Conservation (phyloP, 2,797 vertebrate species). For the Pseudochromis fuscus region DNA sequence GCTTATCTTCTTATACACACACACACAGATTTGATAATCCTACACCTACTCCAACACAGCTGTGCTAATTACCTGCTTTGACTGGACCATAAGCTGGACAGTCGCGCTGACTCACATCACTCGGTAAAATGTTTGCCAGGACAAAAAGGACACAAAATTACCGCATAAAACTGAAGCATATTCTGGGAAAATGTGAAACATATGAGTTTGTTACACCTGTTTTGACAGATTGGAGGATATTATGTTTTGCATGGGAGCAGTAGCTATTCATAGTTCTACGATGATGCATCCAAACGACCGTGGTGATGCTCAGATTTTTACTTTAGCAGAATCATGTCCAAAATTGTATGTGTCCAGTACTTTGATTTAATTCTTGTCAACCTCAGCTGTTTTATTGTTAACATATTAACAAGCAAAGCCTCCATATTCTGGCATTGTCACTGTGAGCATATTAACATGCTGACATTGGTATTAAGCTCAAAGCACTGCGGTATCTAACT, state of each 20-base stretch:
- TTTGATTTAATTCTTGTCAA: not conserved
- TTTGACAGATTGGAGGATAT: not conserved
- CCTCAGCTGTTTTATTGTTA: slow-evolving; percentile 1
- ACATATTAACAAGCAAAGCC: not conserved
- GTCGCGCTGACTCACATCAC: slow-evolving; percentile 52
- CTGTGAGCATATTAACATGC: not conserved
- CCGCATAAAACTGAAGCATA: not conserved
- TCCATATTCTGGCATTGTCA: not conserved
- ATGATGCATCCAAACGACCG: not conserved
- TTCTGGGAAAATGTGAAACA: not conserved
- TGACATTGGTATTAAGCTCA: not conserved
- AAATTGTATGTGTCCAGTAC: not conserved
- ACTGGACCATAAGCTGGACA: slow-evolving; percentile 45
- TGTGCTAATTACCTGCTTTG: slow-evolving; percentile 65
- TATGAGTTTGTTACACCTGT: not conserved
- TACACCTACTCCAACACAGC: slow-evolving; percentile 53
- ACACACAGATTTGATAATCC: slow-evolving; percentile 66
- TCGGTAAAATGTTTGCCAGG: slow-evolving; percentile 14
- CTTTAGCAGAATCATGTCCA: not conserved
- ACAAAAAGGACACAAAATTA: not conserved
- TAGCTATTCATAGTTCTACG: not conserved
- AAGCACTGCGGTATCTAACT: not conserved
- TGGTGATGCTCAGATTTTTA: not conserved
- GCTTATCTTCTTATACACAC: slow-evolving; percentile 68
- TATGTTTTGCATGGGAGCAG: not conserved